These are phyloP conservation scores for Nannospalax galili DNA, from an alignment of 2,113 vertebrate species.

Conservation along the genomic window DNA sequence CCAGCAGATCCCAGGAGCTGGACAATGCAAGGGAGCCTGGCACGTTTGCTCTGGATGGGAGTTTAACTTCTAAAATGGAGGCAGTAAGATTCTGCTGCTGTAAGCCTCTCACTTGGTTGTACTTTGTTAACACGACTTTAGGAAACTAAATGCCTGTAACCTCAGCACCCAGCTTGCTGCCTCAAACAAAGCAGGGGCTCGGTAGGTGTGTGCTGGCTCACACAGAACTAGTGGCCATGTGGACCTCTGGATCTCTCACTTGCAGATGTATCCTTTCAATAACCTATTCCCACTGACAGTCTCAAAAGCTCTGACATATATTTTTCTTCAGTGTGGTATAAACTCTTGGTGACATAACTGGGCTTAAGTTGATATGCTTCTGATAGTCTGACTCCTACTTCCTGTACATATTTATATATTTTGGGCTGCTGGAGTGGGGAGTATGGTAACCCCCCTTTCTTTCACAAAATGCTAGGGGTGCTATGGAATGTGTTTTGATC, in stretches of 20 bases:
- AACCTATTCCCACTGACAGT: background rate
- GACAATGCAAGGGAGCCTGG: background rate
- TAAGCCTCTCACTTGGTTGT: background rate
- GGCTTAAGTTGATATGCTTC: background rate
- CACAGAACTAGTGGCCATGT: background rate
- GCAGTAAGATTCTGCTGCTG: background rate
- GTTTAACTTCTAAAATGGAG: background rate
- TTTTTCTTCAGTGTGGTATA: background rate
- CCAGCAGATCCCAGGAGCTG: background rate
- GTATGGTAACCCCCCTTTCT: background rate
- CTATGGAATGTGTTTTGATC: background rate
- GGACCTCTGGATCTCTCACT: background rate
- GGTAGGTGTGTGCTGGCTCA: background rate
- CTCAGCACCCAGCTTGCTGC: background rate
- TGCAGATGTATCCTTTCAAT: background rate
- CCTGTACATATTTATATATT: conserved; percentile 54
- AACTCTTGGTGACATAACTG: background rate
- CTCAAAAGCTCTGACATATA: background rate
- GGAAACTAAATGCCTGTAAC: background rate
- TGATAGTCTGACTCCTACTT: background rate
- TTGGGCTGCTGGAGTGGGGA: background rate
- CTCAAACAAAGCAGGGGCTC: background rate
- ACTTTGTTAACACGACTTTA: background rate
- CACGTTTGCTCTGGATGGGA: background rate
- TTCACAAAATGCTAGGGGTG: background rate